Base-by-base conservation (phyloP, 2,113 vertebrate genomes). In the Cephalopholis sonnerati region DNA sequence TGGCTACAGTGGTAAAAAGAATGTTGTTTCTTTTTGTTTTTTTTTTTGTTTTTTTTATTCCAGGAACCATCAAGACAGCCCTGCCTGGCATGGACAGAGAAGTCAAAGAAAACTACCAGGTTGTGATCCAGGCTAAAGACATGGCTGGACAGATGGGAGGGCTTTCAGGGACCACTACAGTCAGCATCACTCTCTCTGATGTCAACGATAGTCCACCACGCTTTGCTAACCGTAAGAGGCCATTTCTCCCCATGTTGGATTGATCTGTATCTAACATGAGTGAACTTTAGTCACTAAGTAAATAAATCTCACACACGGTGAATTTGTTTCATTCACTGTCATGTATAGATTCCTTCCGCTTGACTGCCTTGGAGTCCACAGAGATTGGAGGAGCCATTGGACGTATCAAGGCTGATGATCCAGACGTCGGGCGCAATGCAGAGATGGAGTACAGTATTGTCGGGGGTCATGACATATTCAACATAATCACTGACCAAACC, bases 81-180 rank as follows among this genome's bases (percentile, higher is more conserved):
- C 94, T 99, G 25, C 96, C 98, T 0, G 97, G 98, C 77, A 99
- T 99, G 98, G 97, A 97, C 89, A 95, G 98, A 89, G 98, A 99
- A 94, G 97, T 98, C n/a, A 96, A 96, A 69, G 98, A 99, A 27
- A 95, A 97, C n/a, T 99, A 99, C 87, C 98, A 99, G 95, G 98
- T 99, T 63, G 97, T 99, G 74, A 99, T 99, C 89, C 98, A 99
- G 87, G 98, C 98, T 4, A 99, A 99, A 59, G 98, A 99, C 92
- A 99, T 99, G 98, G 98, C 98, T 0, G 98, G 98, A 29, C 98
- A 99, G 93, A 99, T 98, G 97, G 98, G 98, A 0, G 98, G 98
- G 9, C 87, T 99, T 20, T 99, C 98, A 9, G 98, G 98, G 1
- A 99, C 98, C 55, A 97, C 98, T 2, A 98, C 96, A 0, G 97